Conservation (phyloP, 2,888 invertebrate genomes). For the Steinernema carpocapsae region DNA sequence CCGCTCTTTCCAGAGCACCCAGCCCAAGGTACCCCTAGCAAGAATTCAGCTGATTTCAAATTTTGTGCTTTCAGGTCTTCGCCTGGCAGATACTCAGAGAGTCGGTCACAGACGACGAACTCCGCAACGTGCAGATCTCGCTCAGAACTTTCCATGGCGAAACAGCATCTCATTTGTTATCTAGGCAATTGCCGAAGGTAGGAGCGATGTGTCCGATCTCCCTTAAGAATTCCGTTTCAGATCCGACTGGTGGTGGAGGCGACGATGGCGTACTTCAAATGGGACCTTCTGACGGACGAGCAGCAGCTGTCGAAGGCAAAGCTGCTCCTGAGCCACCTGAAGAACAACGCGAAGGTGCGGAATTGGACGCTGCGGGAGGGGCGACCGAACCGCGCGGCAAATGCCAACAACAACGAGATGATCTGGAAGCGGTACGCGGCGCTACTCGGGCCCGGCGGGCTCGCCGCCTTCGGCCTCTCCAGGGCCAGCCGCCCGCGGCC, state of each 20-base stretch:
- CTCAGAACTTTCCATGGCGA: constrained; percentile 68
- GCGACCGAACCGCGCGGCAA: constrained; percentile 60
- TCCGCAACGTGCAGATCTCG: constrained; percentile 65
- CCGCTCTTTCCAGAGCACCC: constrained; percentile 65
- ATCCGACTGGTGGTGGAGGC: constrained; percentile 66
- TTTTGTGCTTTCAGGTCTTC: constrained; percentile 56
- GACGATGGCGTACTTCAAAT: constrained; percentile 66
- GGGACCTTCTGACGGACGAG: constrained; percentile 63
- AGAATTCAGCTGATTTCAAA: not conserved
- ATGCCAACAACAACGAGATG: constrained; percentile 52
- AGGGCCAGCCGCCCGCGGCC: constrained; percentile 23
- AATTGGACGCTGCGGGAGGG: constrained; percentile 69
- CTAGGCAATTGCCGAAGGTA: constrained; percentile 66
- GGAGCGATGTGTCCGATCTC: not conserved
- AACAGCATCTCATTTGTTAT: constrained; percentile 63
- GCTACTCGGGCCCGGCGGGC: constrained; percentile 57
- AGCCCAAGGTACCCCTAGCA: constrained; percentile 63
- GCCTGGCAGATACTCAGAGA: constrained; percentile 69
- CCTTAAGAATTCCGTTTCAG: constrained; percentile 44
- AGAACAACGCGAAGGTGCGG: constrained; percentile 68
- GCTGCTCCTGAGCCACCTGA: constrained; percentile 61
- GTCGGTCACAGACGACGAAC: constrained; percentile 67
- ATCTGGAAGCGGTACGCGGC: constrained; percentile 64
- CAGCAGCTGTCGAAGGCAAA: constrained; percentile 64
- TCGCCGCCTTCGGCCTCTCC: constrained; percentile 58